Evolutionary conservation across 2,797 vertebrate species (phyloP).

Genomic region (Xyrichtys novacula): DNA sequence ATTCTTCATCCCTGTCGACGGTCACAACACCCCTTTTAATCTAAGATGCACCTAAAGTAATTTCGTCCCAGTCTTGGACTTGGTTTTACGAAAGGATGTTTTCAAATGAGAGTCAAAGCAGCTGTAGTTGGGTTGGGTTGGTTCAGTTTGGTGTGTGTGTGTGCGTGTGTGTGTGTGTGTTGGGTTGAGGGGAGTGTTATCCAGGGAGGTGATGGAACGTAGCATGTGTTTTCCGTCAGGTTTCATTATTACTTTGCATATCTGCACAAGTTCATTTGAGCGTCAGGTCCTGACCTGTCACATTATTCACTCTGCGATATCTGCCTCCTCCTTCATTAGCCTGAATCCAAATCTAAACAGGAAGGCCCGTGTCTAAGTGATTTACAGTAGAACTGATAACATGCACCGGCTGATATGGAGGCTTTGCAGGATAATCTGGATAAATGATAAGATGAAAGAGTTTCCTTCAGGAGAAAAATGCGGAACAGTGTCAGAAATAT

Average conservation of each 20-base stretch:
- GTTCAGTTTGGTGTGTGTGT: neutral
- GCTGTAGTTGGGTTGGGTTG: neutral
- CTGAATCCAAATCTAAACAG: conserved; percentile 68
- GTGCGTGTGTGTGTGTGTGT: neutral
- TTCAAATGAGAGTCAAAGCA: neutral
- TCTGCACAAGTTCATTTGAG: conserved; percentile 49
- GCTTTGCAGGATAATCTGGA: conserved; percentile 49
- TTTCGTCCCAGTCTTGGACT: no score
- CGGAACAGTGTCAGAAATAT: conserved; percentile 35
- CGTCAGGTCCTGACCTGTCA: conserved; percentile 42
- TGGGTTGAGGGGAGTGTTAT: conserved; percentile 14
- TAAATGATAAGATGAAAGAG: conserved; percentile 41
- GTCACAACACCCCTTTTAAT: no score
- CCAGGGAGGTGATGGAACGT: conserved; percentile 37
- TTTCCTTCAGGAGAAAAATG: conserved; percentile 32
- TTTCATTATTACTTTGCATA: conserved; percentile 59
- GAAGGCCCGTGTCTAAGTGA: conserved; percentile 66
- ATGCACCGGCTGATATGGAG: conserved; percentile 33
- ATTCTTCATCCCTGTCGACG: no score
- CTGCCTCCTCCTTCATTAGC: conserved; percentile 52
- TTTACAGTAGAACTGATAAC: conserved; percentile 67
- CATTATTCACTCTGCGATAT: conserved; percentile 43
- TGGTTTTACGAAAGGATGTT: no score
- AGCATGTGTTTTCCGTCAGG: conserved; percentile 46
- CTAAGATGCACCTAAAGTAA: no score